Base-by-base conservation (phyloP, 2,113 vertebrate genomes). In the Aptenodytes forsteri region DNA sequence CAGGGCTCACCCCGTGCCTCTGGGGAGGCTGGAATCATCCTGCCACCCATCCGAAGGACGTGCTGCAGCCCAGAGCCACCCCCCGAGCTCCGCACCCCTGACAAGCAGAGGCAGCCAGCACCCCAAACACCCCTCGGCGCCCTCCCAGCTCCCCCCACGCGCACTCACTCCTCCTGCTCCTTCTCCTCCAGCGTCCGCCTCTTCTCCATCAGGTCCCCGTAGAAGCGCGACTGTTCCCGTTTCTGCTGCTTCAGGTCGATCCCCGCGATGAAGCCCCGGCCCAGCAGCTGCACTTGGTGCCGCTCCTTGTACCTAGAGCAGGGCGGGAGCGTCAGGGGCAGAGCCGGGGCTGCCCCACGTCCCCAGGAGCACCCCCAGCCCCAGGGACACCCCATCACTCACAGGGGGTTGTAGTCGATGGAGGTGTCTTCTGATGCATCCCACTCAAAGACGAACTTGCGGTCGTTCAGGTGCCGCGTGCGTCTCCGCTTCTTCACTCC, bases 401-500 rank as follows among this genome's bases (percentile, higher is more conserved):
- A 99, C 99, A 99, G 97, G 0, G 99, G 99, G 92, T 99, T 99
- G 98, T 99, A 99, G 96, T 99, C 99, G 0, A 99, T 99, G 16
- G 99, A 99, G 0, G 99, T 99, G 96, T 99, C 99, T 71, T 99
- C 99, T 0, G 99, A 99, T 0, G 99, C 99, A 1, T 99, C 99
- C 99, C 99, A 99, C 97, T 99, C 99, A 6, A 99, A 99, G 67
- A 99, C 99, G 62, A 99, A 99, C 97, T 99, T 99, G 90, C 99
- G 99, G 97, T 99, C 99, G 4, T 99, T 99, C 47, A 99, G 98
- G 97, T 99, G 99, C 50, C 99, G 98, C 8, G 99, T 99, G 49
- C 99, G 98, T 29, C 99, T 97, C 15, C 99, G 98, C 96, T 99
- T 99, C 98, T 99, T 99, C 94, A 99, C 93, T 16, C 99, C 99